Base-by-base conservation (phyloP, 2,888 invertebrate genomes). In the Tryphoninae sp. region DNA sequence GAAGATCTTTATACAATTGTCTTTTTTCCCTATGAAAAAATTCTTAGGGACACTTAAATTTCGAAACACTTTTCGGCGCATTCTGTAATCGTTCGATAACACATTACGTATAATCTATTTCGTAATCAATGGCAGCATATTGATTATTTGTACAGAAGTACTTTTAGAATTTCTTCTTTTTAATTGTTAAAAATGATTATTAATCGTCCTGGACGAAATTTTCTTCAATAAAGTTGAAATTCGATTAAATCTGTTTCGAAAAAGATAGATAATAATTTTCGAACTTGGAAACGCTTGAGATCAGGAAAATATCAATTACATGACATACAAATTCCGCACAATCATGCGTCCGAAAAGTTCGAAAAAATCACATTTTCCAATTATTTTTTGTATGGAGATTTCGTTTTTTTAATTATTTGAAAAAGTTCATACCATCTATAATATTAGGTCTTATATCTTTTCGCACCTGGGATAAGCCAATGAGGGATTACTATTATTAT, bases 61-160 rank as follows among this genome's bases (percentile, higher is more conserved):
- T 40, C 23, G 13, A 59, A 74, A 64, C 65, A 62, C 55, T 33
- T 75, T 59, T 65, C 51, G 58, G 55, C 55, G 13, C 16, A 13
- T 65, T 42, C 23, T 45, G 3, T 11, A 62, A 11, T 65, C 62
- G 51, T 64, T 69, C 42, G 11, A 40, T 33, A 73, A 42, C 13
- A 64, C 55, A 22, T 61, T 61, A 42, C 33, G 69, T 67, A 23
- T 7, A 42, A 61, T 73, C 16, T 68, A 64, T 73, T 73, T 78
- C 49, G 45, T 77, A 73, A 68, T 78, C 55, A 42, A 64, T 81
- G 81, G 81, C 81, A 81, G 81, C 68, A 73, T 53, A 7, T 68
- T 9, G 49, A 77, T 78, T 16, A 23, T 73, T 78, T 22, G 73
- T 81, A 81, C 78, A 40, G 26, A 64, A 11, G 64, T 78, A 76